Evolutionary conservation across 1,140 invertebrate species (phyloP).

Genomic region (Mizuhopecten yessoensis): DNA sequence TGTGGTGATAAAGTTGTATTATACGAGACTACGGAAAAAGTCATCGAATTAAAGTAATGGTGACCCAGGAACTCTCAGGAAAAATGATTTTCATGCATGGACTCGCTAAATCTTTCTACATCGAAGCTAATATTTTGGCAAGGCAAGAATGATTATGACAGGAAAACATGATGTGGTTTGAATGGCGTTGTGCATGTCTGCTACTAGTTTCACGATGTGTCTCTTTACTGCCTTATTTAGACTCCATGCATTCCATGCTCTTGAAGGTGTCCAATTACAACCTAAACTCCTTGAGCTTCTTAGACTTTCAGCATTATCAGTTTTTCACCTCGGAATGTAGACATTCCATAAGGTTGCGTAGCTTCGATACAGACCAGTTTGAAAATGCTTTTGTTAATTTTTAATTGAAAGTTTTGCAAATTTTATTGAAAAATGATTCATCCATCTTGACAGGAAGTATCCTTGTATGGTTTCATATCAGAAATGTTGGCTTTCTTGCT

Average conservation of each 20-base stretch:
- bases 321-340: background rate
- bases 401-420: background rate
- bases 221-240: background rate
- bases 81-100: background rate
- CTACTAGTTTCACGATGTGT: background rate
- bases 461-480: background rate
- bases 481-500: background rate
- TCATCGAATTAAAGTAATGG: too few relatives aligned
- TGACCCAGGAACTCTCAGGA: background rate
- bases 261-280: background rate
- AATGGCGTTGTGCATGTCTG: background rate
- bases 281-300: background rate
- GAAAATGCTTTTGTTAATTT: constrained; percentile 22
- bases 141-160: background rate
- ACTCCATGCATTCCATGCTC: background rate
- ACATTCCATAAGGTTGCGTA: background rate
- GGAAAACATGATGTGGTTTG: background rate
- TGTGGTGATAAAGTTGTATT: too few relatives aligned
- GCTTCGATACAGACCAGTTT: background rate
- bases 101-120: too few relatives aligned
- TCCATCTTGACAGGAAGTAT: background rate
- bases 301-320: background rate
- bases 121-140: background rate
- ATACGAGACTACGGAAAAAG: too few relatives aligned
- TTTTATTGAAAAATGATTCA: background rate